A percentile compares a stretch with the other conserved stretches of the same genome.
Conservation (phyloP, 2,888 invertebrate species). For the Tipula confusa region DNA sequence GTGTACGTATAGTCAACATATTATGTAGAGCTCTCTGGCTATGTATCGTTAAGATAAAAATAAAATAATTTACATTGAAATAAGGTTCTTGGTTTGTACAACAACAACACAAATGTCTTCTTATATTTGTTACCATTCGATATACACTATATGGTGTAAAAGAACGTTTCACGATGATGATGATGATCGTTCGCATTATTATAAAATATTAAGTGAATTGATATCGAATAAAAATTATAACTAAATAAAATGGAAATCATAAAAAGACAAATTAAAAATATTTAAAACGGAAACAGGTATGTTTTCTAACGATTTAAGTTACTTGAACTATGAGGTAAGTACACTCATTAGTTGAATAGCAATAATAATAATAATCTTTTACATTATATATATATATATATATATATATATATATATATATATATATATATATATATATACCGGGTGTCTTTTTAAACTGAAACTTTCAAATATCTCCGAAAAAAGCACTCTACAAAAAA, state of each 20-base stretch:
- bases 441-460: no score
- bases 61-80: constrained; percentile 25
- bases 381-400: no score
- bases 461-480: no score
- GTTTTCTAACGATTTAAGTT: neutral
- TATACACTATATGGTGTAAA: no score
- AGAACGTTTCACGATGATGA: neutral
- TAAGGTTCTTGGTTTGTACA: neutral
- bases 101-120: neutral
- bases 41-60: neutral
- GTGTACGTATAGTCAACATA: no score
- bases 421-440: no score
- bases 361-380: no score
- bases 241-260: constrained; percentile 7
- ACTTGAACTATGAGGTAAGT: neutral
- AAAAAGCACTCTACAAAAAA: no score
- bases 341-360: neutral
- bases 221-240: constrained; percentile 15
- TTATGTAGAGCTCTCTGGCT: no score
- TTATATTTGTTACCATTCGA: neutral
- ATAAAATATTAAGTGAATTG: constrained; percentile 3
- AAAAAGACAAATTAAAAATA: neutral
- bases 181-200: neutral
- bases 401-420: no score
- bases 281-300: neutral